phyloP scores from a whole-genome alignment of 2,113 vertebrate species.

The Aptenodytes patagonicus region DNA sequence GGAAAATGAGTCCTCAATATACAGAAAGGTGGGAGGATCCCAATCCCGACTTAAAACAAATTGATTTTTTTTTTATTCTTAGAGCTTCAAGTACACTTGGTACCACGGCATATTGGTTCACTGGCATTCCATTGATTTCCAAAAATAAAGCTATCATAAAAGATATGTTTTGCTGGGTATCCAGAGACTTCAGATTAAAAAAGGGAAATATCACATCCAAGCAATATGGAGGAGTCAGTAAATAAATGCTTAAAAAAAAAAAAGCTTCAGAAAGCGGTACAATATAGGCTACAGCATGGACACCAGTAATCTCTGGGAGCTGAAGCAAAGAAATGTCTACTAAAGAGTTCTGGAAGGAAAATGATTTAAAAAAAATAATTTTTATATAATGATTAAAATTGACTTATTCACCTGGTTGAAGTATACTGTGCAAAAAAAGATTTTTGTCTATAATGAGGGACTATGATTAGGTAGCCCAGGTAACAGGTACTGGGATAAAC shows the following conservation, averaged over 20 bases:
- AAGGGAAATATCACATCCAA: background rate
- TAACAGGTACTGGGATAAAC: background rate
- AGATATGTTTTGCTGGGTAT: background rate
- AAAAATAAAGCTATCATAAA: background rate
- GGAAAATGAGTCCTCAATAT: background rate
- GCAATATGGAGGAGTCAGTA: background rate
- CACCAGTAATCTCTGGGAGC: background rate
- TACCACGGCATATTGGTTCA: background rate
- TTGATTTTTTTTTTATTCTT: background rate
- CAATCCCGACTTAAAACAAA: background rate
- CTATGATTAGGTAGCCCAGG: background rate
- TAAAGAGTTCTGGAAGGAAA: background rate
- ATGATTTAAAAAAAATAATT: background rate
- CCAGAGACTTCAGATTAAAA: background rate
- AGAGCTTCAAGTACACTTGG: background rate
- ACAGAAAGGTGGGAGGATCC: background rate
- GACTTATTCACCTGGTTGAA: background rate
- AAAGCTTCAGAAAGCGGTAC: background rate
- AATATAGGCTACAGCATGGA: background rate
- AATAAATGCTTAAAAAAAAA: background rate
- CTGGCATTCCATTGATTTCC: background rate
- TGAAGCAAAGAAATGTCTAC: background rate
- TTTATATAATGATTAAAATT: background rate
- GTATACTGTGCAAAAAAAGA: background rate
- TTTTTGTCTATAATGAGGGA: background rate